phyloP scores from a whole-genome alignment of 2,797 vertebrate species.

The Clarias laeviceps region DNA sequence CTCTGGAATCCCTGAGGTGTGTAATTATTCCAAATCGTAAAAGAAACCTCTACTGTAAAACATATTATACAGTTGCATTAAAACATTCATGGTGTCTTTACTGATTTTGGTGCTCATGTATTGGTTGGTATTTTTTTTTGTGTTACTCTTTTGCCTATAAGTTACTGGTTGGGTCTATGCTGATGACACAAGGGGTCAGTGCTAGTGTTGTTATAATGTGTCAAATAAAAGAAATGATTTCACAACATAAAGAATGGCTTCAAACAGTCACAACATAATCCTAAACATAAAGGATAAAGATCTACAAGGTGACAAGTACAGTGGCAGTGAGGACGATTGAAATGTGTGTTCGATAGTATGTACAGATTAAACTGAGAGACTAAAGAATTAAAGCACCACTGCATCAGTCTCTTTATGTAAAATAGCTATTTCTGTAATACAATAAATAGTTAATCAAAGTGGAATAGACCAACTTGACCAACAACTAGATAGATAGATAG shows the following conservation, averaged over 20 bases:
- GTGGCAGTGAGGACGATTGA: background rate
- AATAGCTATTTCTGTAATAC: background rate
- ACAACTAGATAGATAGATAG: too few species aligned
- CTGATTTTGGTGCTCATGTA: background rate
- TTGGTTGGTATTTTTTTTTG: background rate
- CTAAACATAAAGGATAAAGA: background rate
- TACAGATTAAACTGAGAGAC: background rate
- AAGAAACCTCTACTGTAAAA: background rate
- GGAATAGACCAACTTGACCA: background rate
- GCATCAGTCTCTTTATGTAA: background rate
- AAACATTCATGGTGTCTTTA: background rate
- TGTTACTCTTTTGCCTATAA: background rate
- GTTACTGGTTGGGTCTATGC: background rate
- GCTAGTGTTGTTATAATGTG: background rate
- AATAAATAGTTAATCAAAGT: background rate
- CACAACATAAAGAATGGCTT: background rate
- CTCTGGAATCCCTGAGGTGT: slow-evolving; percentile 21
- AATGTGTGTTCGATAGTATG: background rate
- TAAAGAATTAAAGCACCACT: background rate
- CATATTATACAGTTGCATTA: background rate
- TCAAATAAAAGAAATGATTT: background rate
- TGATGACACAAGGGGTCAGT: too few species aligned
- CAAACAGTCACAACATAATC: background rate
- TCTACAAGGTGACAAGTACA: background rate
- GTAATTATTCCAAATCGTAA: background rate